These are phyloP conservation scores for Ornithoptera alexandrae DNA, from an alignment of 2,888 invertebrate species.

Conservation along the genomic window DNA sequence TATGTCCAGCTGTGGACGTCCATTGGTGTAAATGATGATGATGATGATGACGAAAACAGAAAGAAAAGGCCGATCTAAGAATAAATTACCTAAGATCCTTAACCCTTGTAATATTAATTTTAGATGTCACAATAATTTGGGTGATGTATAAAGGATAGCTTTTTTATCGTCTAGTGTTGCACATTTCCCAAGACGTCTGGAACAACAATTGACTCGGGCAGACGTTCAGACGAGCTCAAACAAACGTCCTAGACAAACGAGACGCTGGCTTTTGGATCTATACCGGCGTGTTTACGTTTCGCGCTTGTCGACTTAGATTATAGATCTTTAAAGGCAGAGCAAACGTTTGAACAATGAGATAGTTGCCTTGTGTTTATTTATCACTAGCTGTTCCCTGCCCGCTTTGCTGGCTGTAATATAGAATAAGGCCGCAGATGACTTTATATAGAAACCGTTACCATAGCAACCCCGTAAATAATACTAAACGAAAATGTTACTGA, in stretches of 20 bases:
- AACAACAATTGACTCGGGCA: constrained; percentile 27
- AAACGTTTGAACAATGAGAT: constrained; percentile 27
- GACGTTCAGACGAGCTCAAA: constrained; percentile 26
- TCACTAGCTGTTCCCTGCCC: not conserved
- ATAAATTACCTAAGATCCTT: too few species aligned
- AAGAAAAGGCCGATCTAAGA: too few species aligned
- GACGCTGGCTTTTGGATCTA: constrained; percentile 10
- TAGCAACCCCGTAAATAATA: too few species aligned
- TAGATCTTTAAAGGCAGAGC: constrained; percentile 15
- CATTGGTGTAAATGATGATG: too few species aligned
- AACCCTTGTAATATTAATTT: too few species aligned
- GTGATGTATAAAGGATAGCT: not conserved
- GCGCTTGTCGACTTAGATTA: constrained; percentile 26
- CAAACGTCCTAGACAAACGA: constrained; percentile 24
- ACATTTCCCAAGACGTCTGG: constrained; percentile 7
- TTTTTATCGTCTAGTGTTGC: constrained; percentile 3
- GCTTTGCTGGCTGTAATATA: too few species aligned
- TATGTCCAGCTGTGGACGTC: too few species aligned
- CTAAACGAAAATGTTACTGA: too few species aligned
- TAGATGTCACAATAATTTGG: not conserved
- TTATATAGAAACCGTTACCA: too few species aligned
- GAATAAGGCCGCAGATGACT: too few species aligned
- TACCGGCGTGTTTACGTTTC: constrained; percentile 22
- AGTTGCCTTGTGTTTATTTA: not conserved
- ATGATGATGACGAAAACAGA: too few species aligned